Conservation (phyloP, 2,113 vertebrate species). For the Lipotes vexillifer region DNA sequence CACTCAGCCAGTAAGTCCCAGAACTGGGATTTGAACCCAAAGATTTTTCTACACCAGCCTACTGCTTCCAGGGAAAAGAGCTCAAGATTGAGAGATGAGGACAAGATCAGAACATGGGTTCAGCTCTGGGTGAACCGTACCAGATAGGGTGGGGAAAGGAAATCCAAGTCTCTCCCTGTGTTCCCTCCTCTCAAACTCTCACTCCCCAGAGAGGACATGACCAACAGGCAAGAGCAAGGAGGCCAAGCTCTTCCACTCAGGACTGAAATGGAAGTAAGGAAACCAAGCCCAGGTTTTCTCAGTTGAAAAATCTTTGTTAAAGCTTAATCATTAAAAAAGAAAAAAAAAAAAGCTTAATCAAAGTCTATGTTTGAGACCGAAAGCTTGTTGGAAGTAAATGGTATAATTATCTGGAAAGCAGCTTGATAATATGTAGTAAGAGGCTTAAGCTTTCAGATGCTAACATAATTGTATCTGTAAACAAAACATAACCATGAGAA, state of each 20-base stretch:
- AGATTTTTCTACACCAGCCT: background rate
- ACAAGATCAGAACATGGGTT: background rate
- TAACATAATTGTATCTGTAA: background rate
- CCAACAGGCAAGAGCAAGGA: background rate
- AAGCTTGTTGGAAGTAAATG: background rate
- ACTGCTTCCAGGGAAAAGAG: background rate
- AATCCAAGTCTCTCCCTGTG: background rate
- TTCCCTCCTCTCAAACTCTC: background rate
- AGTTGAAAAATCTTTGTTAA: background rate
- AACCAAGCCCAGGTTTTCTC: background rate
- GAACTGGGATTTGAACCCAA: slow-evolving; percentile 3
- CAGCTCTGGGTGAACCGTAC: background rate
- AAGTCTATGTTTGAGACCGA: background rate
- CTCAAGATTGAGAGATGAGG: background rate
- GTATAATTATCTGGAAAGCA: background rate
- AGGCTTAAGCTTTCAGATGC: background rate
- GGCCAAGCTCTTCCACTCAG: background rate
- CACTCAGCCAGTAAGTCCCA: background rate
- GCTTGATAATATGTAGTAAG: background rate
- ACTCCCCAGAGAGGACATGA: background rate
- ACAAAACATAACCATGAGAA: background rate
- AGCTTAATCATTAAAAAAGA: background rate
- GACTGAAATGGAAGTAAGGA: background rate
- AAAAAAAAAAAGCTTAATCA: background rate
- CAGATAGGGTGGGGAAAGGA: background rate